Evolutionary conservation across 2,113 vertebrate species (phyloP).

Genomic region (Tinamus guttatus): DNA sequence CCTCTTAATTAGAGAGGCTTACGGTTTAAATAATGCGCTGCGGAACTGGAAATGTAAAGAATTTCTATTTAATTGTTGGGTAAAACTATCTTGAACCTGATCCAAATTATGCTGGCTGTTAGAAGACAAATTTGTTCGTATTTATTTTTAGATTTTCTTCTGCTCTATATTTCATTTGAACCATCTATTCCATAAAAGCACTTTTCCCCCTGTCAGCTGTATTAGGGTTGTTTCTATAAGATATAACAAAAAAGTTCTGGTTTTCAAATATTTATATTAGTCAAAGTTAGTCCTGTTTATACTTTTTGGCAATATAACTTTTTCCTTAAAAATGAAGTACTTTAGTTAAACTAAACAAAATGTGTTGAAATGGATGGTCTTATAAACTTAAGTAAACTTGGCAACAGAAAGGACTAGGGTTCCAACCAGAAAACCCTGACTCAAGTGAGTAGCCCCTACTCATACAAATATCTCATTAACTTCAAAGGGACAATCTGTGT

Average conservation of each 20-base stretch:
- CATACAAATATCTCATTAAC: constrained; percentile 67
- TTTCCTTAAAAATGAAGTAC: constrained; percentile 82
- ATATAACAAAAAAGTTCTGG: constrained; percentile 78
- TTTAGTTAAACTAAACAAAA: constrained; percentile 84
- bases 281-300: constrained; percentile 81
- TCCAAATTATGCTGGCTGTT: constrained; percentile 33
- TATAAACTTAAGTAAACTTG: constrained; percentile 79
- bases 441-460: constrained; percentile 46
- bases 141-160: constrained; percentile 75
- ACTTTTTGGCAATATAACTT: constrained; percentile 82
- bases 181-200: constrained; percentile 64
- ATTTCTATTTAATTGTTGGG: constrained; percentile 54
- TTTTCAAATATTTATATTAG: constrained; percentile 87
- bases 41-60: constrained; percentile 63
- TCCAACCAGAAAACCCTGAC: constrained; percentile 36
- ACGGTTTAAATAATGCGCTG: constrained; percentile 71
- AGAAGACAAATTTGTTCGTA: constrained; percentile 63
- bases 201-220: constrained; percentile 70
- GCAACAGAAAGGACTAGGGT: constrained; percentile 60
- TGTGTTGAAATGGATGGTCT: constrained; percentile 80
- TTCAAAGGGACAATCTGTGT: constrained; percentile 58
- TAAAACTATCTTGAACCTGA: constrained; percentile 51
- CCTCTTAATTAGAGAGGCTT: constrained; percentile 76
- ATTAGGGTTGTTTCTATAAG: constrained; percentile 76
- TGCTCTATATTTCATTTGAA: constrained; percentile 66